Conservation (phyloP, 2,113 vertebrate genomes). For the Collichthys lucidus region DNA sequence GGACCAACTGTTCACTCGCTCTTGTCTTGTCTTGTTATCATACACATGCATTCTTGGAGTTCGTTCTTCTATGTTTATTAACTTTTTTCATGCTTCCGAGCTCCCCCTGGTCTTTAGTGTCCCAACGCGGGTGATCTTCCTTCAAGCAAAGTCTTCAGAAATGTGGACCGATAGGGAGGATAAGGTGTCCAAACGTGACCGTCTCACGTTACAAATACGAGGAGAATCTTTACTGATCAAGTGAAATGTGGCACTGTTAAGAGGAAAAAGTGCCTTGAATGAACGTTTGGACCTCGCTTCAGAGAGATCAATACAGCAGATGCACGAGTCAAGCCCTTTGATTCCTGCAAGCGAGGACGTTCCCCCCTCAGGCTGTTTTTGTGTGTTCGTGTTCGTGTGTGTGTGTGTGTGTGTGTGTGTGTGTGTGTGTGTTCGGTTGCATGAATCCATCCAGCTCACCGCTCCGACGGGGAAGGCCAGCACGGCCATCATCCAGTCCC, state of each 20-base stretch:
- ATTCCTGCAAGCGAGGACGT: constrained; percentile 21
- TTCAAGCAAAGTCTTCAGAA: no score
- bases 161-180: no score
- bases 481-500: constrained; percentile 97
- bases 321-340: constrained; percentile 9
- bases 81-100: no score
- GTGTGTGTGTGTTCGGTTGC: not conserved
- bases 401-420: not conserved
- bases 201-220: not conserved
- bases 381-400: not conserved
- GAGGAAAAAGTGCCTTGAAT: not conserved
- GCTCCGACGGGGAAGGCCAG: constrained; percentile 96
- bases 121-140: no score
- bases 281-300: not conserved
- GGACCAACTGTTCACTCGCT: no score
- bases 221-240: not conserved
- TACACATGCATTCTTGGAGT: no score
- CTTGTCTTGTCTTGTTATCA: no score
- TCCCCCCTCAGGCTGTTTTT: not conserved
- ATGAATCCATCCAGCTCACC: constrained; percentile 83
- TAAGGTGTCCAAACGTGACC: not conserved
- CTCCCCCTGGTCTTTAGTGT: no score
- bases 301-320: constrained; percentile 3
- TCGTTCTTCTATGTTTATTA: no score
- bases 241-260: not conserved